Base-by-base conservation (phyloP, 2,113 vertebrate species). In the Cavia aperea region DNA sequence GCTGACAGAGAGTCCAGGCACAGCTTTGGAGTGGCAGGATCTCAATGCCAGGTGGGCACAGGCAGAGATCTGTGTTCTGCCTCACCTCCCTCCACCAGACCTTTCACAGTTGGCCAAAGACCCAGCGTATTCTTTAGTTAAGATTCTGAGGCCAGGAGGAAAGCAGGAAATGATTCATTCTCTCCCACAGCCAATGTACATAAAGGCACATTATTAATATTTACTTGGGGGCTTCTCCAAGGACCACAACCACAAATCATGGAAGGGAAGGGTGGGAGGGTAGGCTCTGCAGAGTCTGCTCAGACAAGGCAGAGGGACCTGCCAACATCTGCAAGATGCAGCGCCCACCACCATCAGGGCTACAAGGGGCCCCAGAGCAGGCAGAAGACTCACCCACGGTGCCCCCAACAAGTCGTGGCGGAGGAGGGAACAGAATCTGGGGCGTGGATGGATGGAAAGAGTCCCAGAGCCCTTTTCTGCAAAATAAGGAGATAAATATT, bases 201-300 rank as follows among this genome's bases (percentile, higher is more conserved):
- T 95, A 96, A 86, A 72, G 79, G 75, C 77, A 79, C 81, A 51
- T 95, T 97, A 97, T 97, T 97, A 96, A 96, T 95, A 93, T 97
- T 96, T 96, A 92, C 96, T 90, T 4, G 0, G 88, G 90, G 89
- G 91, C 54, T 91, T 93, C 94, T 94, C 94, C 54, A 86, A 95
- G 93, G 94, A 94, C 91, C 96, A 94, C 91, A 84, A 75, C 54
- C 84, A 85, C 92, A 96, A 94, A 95, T 81, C 90, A 62, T 0
- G 4, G 58, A 33, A 65, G 4, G 65, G 63, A 43, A 85, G 13
- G 70, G 68, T 93, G 0, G 18, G 66, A 73, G 88, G 70, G n/a
- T 5, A 11, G n/a, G 66, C 46, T 88, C 73, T 36, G 56, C 77
- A 36, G 18, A 81, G 33, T 81, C 33, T 81, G 24, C 24, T 33